Evolutionary conservation across 2,888 invertebrate genomes (phyloP), one percentile per base, ranked within the genome.

Genomic region (Protodeltote pygarga): DNA sequence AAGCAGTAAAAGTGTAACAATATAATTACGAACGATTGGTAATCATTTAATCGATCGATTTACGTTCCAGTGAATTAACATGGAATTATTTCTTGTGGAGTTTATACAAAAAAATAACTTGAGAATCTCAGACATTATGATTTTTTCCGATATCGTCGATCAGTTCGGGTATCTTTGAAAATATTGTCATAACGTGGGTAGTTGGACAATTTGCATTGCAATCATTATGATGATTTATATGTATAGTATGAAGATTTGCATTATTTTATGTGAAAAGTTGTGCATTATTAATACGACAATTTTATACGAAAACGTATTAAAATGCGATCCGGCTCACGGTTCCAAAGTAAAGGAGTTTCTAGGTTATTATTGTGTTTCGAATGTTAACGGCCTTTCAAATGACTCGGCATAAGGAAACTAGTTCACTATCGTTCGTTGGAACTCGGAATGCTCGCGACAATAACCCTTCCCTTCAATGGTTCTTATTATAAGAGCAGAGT

Each of bases 1-100:
- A 55, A 51, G 81, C 83, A 86, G 85, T 86, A 87, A 89, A 83
- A 86, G 85, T 87, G 83, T 81, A 83, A 84, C 83, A 73, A 66
- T 78, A 73, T 85, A 87, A 87, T 85, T 82, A 69, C 62, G 52
- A 62, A 59, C 60, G 57, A 70, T 71, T 66, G 64, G 71, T 73
- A 76, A 76, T 75, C 63, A 72, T 70, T 65, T 64, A 64, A 75
- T 71, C 57, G 66, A 66, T 65, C 59, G 54, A 61, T 63, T 65
- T 58, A 68, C 70, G 70, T 77, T 77, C 71, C 73, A 65, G 41
- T 72, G 65, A 62, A 71, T 74, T 65, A 75, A 63, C 71, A 58
- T 66, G 51, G 54, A 65, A 64, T 47, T 59, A 66, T 68, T 67
- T 51, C 51, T 60, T 59, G 53, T 45, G 16, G 10, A 9, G 42